Evolutionary conservation across 2,888 invertebrate genomes (phyloP).

Genomic region (Polymixis flavicincta): DNA sequence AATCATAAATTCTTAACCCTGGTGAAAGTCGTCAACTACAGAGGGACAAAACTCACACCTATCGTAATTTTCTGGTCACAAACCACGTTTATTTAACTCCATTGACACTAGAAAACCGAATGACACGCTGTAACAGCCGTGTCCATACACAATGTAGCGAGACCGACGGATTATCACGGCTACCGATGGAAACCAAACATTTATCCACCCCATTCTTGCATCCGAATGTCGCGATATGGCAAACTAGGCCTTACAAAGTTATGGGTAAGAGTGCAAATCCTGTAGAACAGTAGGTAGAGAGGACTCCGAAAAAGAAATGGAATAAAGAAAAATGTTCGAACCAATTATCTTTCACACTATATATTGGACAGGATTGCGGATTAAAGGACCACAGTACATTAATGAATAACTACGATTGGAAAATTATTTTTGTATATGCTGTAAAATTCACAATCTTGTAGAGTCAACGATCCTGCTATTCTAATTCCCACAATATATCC

Average conservation of each 20-base stretch:
- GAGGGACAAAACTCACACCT: conserved; percentile 19
- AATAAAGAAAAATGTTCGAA: neutral
- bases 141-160: conserved; percentile 70
- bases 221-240: neutral
- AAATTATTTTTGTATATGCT: neutral
- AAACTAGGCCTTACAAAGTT: conserved; percentile 5
- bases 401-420: neutral
- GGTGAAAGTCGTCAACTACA: neutral
- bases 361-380: conserved; percentile 21
- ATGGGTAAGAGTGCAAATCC: neutral
- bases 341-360: conserved; percentile 22
- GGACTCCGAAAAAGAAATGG: conserved; percentile 3
- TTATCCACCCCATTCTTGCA: conserved; percentile 40
- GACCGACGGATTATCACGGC: conserved; percentile 75
- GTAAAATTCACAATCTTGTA: neutral
- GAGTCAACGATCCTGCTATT: neutral
- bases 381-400: neutral
- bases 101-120: conserved; percentile 59
- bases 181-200: conserved; percentile 64
- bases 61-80: conserved; percentile 56
- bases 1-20: too few species aligned
- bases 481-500: too few species aligned
- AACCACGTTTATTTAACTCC: conserved; percentile 58
- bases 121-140: conserved; percentile 67
- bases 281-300: neutral